These are phyloP conservation scores for Psephotus haematonotus DNA, from an alignment of 2,113 vertebrate species.

Conservation along the genomic window DNA sequence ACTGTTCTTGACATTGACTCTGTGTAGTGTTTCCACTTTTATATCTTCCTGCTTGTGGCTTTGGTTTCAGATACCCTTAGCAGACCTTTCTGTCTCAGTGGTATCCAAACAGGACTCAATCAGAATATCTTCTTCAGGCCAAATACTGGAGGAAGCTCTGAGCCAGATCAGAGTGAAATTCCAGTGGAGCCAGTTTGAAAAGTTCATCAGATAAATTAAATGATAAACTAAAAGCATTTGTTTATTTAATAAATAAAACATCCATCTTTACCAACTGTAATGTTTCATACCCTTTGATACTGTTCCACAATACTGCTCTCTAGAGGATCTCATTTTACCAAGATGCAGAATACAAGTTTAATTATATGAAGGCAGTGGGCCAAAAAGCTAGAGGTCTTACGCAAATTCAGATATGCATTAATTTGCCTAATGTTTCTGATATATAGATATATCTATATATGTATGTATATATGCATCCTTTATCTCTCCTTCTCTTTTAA, in stretches of 20 bases:
- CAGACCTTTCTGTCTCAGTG: background rate
- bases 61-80: conserved; percentile 14
- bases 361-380: background rate
- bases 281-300: conserved; percentile 36
- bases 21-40: background rate
- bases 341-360: background rate
- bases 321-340: conserved; percentile 1
- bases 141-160: background rate
- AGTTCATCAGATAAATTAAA: conserved; percentile 46
- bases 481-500: background rate
- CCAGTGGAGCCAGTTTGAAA: conserved; percentile 37
- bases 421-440: conserved; percentile 9
- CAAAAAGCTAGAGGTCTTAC: conserved; percentile 37
- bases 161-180: conserved; percentile 17
- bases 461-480: background rate
- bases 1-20: background rate
- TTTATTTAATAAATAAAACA: conserved; percentile 33
- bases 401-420: conserved; percentile 2
- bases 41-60: background rate
- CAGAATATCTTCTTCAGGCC: background rate
- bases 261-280: background rate
- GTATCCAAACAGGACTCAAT: background rate
- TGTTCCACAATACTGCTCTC: background rate
- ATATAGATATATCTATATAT: background rate
- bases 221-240: conserved; percentile 34